Base-by-base conservation (phyloP, 2,888 invertebrate genomes). In the Molorchus minor region DNA sequence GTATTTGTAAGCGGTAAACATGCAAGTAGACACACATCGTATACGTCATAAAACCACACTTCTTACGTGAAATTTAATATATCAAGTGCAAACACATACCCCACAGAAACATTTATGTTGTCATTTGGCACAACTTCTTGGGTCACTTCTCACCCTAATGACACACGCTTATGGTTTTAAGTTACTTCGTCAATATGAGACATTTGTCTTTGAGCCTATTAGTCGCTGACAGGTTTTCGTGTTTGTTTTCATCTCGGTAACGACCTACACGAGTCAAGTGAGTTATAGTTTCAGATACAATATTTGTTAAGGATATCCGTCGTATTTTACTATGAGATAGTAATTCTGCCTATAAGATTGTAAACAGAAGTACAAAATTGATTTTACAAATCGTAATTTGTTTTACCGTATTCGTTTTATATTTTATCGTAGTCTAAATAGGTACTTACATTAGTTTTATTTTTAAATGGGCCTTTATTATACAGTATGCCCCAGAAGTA, bases 201-300 rank as follows among this genome's bases (percentile, higher is more conserved):
- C 76, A 78, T 78, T 78, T 77, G 77, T 78, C 77, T 78, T 77
- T 72, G 65, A 65, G 71, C 72, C 76, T 76, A 74, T 77, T 75
- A 76, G 72, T 66, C 62, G 68, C 70, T 74, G 76, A 76, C 76
- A 77, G 75, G 74, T 75, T 74, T 69, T 68, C 72, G 70, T 71
- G 71, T 74, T 75, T 75, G 71, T 74, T 71, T 71, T 63, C 58
- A 61, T 67, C 63, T 65, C 57, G 62, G 62, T 62, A 64, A 58
- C 63, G 40, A 58, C 61, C 51, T 58, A 58, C 64, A 61, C 52
- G 61, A 63, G 63, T 66, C 66, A 64, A 64, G 63, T 69, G 57
- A 60, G 58, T 64, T 64, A 61, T 56, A 52, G 59, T 64, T 59
- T 56, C 64, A 57, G 41, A 40, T 35, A 54, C 33, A 33, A 33